Evolutionary conservation across 2,888 invertebrate genomes (phyloP).

Genomic region (Entomobrya multifasciata): DNA sequence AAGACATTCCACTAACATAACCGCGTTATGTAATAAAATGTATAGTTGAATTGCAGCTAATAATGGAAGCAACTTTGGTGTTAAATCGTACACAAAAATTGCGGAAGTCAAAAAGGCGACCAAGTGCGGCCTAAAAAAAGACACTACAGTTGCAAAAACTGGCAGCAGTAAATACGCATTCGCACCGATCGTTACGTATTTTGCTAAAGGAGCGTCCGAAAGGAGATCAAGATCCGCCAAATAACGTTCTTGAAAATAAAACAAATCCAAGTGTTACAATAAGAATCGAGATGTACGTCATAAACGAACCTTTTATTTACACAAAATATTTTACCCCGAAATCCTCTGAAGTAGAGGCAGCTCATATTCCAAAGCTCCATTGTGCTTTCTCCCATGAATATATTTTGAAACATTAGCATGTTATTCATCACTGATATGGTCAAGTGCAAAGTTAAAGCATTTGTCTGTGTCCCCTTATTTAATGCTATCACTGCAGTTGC

Average conservation of each 20-base stretch:
- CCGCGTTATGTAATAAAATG: background rate
- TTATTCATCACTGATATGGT: background rate
- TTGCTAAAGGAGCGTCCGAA: too few species aligned
- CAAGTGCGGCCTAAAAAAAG: background rate
- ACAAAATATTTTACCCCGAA: background rate
- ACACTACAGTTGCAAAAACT: background rate
- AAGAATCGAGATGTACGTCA: too few species aligned
- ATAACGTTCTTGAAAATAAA: too few species aligned
- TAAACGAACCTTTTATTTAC: too few species aligned
- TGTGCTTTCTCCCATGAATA: background rate
- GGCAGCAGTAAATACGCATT: too few species aligned
- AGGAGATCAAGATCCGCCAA: too few species aligned
- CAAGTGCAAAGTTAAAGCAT: background rate
- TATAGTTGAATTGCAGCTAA: background rate
- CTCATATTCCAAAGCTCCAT: constrained; percentile 4
- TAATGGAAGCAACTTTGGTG: constrained; percentile 29
- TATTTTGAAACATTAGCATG: background rate
- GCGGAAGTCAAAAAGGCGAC: constrained; percentile 13
- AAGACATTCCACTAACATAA: constrained; percentile 4
- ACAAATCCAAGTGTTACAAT: too few species aligned
- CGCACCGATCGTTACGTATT: too few species aligned
- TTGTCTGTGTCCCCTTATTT: background rate
- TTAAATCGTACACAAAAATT: constrained; percentile 33
- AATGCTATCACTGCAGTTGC: background rate
- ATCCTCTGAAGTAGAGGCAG: background rate